These are phyloP conservation scores for Eulemur albifrons DNA, from an alignment of 2,797 vertebrate species.

Conservation along the genomic window DNA sequence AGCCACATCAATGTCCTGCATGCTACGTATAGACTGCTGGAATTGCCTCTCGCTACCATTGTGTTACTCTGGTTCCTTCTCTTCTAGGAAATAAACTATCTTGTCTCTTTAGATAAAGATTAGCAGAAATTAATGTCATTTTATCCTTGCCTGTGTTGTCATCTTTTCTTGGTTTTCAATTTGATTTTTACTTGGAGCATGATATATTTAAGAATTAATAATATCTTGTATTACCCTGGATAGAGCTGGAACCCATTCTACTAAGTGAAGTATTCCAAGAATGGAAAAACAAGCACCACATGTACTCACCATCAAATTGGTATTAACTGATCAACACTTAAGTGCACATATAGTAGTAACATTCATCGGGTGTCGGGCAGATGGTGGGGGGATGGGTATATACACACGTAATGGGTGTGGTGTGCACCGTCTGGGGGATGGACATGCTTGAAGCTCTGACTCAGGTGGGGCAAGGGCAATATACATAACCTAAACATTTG, in stretches of 20 bases:
- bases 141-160: not conserved
- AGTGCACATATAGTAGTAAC: too few relatives aligned
- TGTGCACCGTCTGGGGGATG: rapidly evolving
- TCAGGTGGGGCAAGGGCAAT: too few relatives aligned
- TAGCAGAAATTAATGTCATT: slow-evolving; percentile 18
- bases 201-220: slow-evolving; percentile 15
- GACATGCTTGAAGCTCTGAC: too few relatives aligned
- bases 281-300: too few relatives aligned
- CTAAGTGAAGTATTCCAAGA: too few relatives aligned
- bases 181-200: not conserved
- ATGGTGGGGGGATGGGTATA: too few relatives aligned
- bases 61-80: not conserved
- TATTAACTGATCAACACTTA: too few relatives aligned
- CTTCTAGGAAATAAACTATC: not conserved
- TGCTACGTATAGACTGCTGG: rapidly evolving
- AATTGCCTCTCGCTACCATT: not conserved
- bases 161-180: slow-evolving; percentile 43
- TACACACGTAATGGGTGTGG: rapidly evolving
- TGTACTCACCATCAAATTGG: too few relatives aligned
- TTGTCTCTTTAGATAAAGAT: slow-evolving; percentile 30
- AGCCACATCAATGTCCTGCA: rapidly evolving
- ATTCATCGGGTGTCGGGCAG: too few relatives aligned
- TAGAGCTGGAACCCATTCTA: too few relatives aligned
- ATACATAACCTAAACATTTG: too few relatives aligned
- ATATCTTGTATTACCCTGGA: too few relatives aligned